phyloP scores from a whole-genome alignment of 2,113 vertebrate species.

The Microtus ochrogaster region DNA sequence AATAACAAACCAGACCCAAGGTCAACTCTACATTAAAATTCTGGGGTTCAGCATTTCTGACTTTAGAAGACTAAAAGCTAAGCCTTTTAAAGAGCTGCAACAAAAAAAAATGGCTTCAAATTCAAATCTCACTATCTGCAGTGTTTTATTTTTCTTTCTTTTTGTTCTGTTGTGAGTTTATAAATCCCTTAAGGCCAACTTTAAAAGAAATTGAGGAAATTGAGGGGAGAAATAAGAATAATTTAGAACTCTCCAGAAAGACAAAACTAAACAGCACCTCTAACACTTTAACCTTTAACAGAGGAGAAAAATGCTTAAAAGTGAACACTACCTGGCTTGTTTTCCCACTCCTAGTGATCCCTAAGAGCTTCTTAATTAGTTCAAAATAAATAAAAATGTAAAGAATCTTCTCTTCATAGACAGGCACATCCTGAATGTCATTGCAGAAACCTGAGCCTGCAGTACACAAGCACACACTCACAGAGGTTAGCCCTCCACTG shows the following conservation, averaged over 20 bases:
- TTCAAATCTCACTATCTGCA: too few relatives aligned
- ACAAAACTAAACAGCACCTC: background rate
- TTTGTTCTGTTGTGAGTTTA: background rate
- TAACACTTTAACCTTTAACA: background rate
- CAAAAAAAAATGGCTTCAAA: too few relatives aligned
- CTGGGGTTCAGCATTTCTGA: too few relatives aligned
- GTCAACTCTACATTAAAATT: too few relatives aligned
- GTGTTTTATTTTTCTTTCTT: background rate
- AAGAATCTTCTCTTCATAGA: background rate
- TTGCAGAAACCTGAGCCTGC: background rate
- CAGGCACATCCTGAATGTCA: background rate
- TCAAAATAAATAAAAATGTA: background rate
- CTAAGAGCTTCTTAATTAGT: background rate
- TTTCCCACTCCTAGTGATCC: background rate
- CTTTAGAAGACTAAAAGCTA: too few relatives aligned
- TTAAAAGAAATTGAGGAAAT: constrained; percentile 4
- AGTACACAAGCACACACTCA: background rate
- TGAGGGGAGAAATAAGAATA: background rate
- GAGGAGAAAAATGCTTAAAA: background rate
- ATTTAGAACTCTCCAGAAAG: background rate
- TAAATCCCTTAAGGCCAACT: constrained; percentile 27
- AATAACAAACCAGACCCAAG: too few relatives aligned
- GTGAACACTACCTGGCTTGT: background rate
- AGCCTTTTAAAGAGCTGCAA: too few relatives aligned
- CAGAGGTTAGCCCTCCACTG: background rate